These are phyloP conservation scores for Vombatus ursinus DNA, from an alignment of 2,113 vertebrate species.

Conservation along the genomic window DNA sequence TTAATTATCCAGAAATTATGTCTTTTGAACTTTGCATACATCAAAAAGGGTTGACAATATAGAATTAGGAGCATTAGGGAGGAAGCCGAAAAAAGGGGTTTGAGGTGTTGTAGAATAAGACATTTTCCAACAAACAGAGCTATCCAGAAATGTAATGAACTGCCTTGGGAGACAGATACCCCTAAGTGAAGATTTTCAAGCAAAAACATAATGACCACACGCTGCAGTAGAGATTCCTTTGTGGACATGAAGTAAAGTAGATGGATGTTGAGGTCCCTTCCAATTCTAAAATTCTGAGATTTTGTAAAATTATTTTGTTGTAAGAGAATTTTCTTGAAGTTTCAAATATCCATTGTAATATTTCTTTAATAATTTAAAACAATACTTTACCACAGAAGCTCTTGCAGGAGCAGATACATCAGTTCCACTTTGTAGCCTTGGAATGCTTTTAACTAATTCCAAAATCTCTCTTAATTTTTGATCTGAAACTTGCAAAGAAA, in stretches of 20 bases:
- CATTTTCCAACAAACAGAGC: background rate
- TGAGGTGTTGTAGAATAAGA: background rate
- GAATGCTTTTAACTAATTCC: slow-evolving; percentile 94
- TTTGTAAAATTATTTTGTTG: background rate
- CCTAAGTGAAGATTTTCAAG: background rate
- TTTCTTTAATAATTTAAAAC: slow-evolving; percentile 53
- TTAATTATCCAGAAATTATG: too few relatives aligned
- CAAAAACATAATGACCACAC: background rate
- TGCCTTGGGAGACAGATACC: background rate
- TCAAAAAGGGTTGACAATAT: background rate
- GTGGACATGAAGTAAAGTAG: background rate
- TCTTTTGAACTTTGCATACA: background rate
- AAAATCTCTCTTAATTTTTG: slow-evolving; percentile 91
- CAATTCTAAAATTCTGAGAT: background rate
- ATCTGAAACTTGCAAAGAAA: slow-evolving; percentile 94
- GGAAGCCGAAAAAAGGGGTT: background rate
- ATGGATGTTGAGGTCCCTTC: background rate
- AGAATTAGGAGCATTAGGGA: background rate
- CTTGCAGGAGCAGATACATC: slow-evolving; percentile 74
- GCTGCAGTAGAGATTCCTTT: background rate
- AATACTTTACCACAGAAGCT: slow-evolving; percentile 84
- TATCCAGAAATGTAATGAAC: background rate
- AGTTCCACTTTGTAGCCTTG: slow-evolving; percentile 87
- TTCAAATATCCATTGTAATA: slow-evolving; percentile 41
- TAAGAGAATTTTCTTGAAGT: background rate